These are phyloP conservation scores for Scolopax mira DNA, from an alignment of 2,113 vertebrate genomes.

Conservation along the genomic window DNA sequence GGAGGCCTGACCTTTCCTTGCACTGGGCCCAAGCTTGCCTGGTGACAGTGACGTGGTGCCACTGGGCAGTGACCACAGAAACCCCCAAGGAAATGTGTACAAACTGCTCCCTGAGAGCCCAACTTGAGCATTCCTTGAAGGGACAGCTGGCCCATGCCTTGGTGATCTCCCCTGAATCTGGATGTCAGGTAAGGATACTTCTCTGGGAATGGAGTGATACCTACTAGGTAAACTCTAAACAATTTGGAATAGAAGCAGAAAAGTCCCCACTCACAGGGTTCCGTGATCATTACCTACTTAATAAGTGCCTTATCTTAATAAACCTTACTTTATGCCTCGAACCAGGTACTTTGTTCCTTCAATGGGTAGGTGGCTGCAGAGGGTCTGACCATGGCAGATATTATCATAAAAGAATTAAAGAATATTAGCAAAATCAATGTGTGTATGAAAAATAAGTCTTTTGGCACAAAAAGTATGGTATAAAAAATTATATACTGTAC, in stretches of 20 bases:
- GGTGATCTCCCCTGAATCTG: too few relatives aligned
- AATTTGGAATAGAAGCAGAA: not conserved
- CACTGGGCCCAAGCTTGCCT: not conserved
- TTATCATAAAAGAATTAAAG: not conserved
- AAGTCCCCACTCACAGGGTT: not conserved
- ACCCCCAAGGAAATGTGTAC: not conserved
- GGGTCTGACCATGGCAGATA: accelerated
- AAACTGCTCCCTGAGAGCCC: not conserved
- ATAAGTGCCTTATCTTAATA: not conserved
- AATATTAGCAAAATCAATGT: not conserved
- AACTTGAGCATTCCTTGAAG: not conserved
- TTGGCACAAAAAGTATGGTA: not conserved
- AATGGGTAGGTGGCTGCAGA: not conserved
- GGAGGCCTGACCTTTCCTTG: not conserved
- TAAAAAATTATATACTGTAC: not conserved
- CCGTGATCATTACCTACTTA: not conserved
- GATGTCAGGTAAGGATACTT: not conserved
- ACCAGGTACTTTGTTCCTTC: not conserved
- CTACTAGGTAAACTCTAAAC: not conserved
- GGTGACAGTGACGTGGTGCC: not conserved
- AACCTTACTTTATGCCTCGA: not conserved
- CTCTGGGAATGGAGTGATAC: not conserved
- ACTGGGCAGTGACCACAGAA: not conserved
- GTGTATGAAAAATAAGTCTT: not conserved
- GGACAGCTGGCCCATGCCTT: too few relatives aligned